Evolutionary conservation across 2,888 invertebrate species (phyloP), one percentile per base, ranked within the genome.

Genomic region (Heliconius charithonia): DNA sequence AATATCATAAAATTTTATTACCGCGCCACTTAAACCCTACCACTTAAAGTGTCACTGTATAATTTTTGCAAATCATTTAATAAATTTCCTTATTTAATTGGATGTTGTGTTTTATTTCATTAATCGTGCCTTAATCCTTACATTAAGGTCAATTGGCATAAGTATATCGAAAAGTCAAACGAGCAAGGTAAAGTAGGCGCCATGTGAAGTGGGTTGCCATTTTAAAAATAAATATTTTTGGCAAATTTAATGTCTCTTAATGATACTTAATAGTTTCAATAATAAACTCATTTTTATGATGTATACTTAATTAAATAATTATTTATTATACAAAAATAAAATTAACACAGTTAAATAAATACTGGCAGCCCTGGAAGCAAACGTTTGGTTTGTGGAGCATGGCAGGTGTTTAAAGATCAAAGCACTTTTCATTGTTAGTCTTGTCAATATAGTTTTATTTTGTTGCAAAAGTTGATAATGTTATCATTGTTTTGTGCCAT

Each of bases 121-220:
- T 37, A 59, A 59, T 59, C 37, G 63, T 45, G 59, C 9, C 29
- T 71, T 82, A 81, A 83, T 83, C 83, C 79, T 81, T 81, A 76
- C 71, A 85, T 84, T 83, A 83, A 86, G 86, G 86, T 82, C 84
- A 85, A 81, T 83, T 79, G 65, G 79, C 82, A 77, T 78, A 80
- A 82, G 77, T 80, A 75, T 73, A 80, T 81, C 81, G 82, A 83
- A 84, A 86, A 86, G 72, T 37, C 72, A 72, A 72, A 72, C 37
- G 83, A 76, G 79, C 85, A 84, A 85, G 85, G 85, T 81, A 66
- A 79, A 75, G 59, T 74, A 37, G 82, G 83, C 82, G 83, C 80
- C 81, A 71, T 45, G 16, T 72, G 22, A 59, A 27, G 3, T 62
- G 66, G 75, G 66, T 56, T 66, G 62, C 32, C 3, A 32, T n/a